A percentile compares a stretch with the other conserved stretches of the same genome.
These are phyloP conservation scores for Microtus obscurus DNA, from an alignment of 2,797 vertebrate genomes.

Conservation along the genomic window DNA sequence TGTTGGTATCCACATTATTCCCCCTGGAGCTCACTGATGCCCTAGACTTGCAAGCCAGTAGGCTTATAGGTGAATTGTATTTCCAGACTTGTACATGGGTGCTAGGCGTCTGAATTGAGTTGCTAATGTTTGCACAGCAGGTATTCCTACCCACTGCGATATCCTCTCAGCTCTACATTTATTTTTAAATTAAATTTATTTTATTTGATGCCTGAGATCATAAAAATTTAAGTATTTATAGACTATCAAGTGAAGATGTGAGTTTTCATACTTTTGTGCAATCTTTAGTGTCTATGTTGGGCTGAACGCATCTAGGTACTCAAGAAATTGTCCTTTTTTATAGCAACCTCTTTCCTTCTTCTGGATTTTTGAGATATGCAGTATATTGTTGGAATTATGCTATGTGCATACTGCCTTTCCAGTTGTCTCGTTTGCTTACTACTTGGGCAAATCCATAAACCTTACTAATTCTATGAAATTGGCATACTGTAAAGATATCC, in stretches of 20 bases:
- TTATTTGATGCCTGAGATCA: not conserved
- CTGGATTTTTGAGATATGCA: not conserved
- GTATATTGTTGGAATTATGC: not conserved
- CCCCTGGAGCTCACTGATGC: not conserved
- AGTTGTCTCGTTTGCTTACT: not conserved
- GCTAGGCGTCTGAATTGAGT: not conserved
- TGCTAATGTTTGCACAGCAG: not conserved
- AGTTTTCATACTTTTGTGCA: not conserved
- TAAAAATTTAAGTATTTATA: not conserved
- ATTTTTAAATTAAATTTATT: not conserved
- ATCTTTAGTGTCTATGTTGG: not conserved
- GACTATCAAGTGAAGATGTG: not conserved
- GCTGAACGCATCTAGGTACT: not conserved
- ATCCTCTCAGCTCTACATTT: not conserved
- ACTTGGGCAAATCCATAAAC: not conserved
- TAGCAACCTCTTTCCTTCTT: not conserved
- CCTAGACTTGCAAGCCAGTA: not conserved
- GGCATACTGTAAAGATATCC: not conserved
- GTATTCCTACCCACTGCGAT: not conserved
- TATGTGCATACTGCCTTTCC: not conserved
- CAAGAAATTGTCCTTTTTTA: not conserved
- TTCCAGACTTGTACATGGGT: not conserved
- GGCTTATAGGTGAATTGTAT: not conserved
- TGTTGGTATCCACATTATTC: not conserved
- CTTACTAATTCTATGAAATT: conserved; percentile 34